Evolutionary conservation across 2,797 vertebrate genomes (phyloP).

Genomic region (Synanceia verrucosa): DNA sequence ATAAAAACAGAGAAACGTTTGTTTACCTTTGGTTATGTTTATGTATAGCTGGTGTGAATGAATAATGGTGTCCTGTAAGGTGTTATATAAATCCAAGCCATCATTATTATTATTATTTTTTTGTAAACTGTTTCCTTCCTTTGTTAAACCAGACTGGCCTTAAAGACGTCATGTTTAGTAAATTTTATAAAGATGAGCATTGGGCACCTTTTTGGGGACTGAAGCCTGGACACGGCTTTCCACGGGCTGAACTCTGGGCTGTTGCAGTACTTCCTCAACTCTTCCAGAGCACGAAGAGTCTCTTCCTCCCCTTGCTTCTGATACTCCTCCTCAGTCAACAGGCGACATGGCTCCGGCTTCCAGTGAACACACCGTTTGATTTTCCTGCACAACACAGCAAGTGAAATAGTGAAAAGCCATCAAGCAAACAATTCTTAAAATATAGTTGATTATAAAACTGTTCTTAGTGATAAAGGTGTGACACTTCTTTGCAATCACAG

Average conservation of each 20-base stretch:
- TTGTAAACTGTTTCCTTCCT: too few species aligned
- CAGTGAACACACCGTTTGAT: constrained; percentile 64
- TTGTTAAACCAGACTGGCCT: neutral
- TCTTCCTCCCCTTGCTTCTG: constrained; percentile 89
- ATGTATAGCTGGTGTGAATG: too few species aligned
- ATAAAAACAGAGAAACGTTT: too few species aligned
- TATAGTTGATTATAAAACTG: neutral
- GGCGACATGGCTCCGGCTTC: constrained; percentile 83
- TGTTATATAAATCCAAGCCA: too few species aligned
- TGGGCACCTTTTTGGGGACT: constrained; percentile 92
- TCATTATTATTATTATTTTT: too few species aligned
- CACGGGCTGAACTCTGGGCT: constrained; percentile 93
- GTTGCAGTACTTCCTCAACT: constrained; percentile 87
- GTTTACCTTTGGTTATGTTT: too few species aligned
- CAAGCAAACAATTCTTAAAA: neutral
- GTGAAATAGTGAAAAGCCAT: too few species aligned
- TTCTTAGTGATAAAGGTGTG: neutral
- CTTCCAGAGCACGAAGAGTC: constrained; percentile 88
- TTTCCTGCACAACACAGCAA: constrained; percentile 76
- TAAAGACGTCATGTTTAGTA: too few species aligned
- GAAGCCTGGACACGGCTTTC: constrained; percentile 89
- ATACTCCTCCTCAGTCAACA: constrained; percentile 94
- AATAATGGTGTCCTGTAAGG: too few species aligned
- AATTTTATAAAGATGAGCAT: too few species aligned
- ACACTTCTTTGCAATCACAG: neutral